These are phyloP conservation scores for Hypselothyrea guttata DNA, from an alignment of 2,888 invertebrate genomes.

Conservation along the genomic window DNA sequence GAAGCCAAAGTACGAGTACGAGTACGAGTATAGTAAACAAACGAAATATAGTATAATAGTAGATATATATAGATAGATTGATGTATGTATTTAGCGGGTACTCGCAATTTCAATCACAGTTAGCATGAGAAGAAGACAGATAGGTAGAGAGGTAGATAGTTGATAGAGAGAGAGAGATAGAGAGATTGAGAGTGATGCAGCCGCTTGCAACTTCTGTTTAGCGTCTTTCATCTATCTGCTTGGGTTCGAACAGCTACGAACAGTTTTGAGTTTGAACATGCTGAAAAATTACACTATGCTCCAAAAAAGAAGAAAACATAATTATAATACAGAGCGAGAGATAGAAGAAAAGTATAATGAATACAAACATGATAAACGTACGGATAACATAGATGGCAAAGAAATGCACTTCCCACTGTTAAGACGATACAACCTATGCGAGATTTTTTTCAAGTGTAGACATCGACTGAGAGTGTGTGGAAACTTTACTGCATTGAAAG, in stretches of 20 bases:
- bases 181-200: constrained; percentile 62
- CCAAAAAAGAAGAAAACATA: constrained; percentile 40
- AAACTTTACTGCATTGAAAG: constrained; percentile 46
- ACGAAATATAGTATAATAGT: constrained; percentile 27
- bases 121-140: no score
- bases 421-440: not conserved
- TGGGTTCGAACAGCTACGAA: constrained; percentile 45
- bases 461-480: no score
- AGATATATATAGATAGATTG: no score
- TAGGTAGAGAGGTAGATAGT: no score
- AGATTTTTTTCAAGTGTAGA: constrained; percentile 5
- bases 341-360: constrained; percentile 15
- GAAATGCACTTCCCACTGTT: constrained; percentile 54
- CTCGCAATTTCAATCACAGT: constrained; percentile 53
- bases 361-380: constrained; percentile 20
- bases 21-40: constrained; percentile 53
- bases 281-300: constrained; percentile 64
- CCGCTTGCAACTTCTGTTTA: constrained; percentile 59
- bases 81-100: constrained; percentile 44
- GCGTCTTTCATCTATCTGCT: constrained; percentile 17
- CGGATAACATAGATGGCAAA: constrained; percentile 37
- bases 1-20: constrained; percentile 50
- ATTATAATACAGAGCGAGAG: no score
- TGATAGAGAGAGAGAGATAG: constrained; percentile 29
- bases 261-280: constrained; percentile 66